These are phyloP conservation scores for Drosophila repleta DNA, from an alignment of 1,140 invertebrate genomes.

Conservation along the genomic window DNA sequence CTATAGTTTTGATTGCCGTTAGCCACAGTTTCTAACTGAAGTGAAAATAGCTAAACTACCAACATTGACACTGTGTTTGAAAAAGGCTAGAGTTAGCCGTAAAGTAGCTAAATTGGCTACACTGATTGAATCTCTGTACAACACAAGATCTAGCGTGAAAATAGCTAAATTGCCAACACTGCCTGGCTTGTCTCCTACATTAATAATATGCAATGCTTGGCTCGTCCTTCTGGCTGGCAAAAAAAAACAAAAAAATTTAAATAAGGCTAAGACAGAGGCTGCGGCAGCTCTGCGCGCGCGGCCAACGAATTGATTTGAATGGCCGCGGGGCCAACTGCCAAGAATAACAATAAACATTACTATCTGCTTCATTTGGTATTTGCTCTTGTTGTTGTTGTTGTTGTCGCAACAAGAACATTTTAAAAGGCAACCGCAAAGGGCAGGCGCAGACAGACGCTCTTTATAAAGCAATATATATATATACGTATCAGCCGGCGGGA, in stretches of 20 bases:
- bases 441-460: constrained; percentile 58
- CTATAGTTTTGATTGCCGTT: too few species aligned
- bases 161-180: too few species aligned
- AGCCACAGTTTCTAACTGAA: too few species aligned
- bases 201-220: constrained; percentile 61
- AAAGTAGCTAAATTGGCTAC: too few species aligned
- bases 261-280: constrained; percentile 45
- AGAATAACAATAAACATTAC: constrained; percentile 82
- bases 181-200: too few species aligned
- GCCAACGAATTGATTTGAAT: constrained; percentile 75
- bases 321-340: constrained; percentile 40
- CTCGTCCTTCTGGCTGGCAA: constrained; percentile 28
- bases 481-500: background rate
- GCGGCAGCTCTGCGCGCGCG: constrained; percentile 16
- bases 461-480: constrained; percentile 73
- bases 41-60: too few species aligned
- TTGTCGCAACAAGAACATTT: constrained; percentile 54
- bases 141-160: too few species aligned
- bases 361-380: constrained; percentile 82
- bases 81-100: too few species aligned
- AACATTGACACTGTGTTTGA: too few species aligned
- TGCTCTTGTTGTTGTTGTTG: constrained; percentile 39
- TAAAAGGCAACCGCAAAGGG: constrained; percentile 35
- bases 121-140: too few species aligned
- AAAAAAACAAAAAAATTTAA: constrained; percentile 63